phyloP scores from a whole-genome alignment of 2,113 vertebrate species.

The Machaerirhynchus nigripectus region DNA sequence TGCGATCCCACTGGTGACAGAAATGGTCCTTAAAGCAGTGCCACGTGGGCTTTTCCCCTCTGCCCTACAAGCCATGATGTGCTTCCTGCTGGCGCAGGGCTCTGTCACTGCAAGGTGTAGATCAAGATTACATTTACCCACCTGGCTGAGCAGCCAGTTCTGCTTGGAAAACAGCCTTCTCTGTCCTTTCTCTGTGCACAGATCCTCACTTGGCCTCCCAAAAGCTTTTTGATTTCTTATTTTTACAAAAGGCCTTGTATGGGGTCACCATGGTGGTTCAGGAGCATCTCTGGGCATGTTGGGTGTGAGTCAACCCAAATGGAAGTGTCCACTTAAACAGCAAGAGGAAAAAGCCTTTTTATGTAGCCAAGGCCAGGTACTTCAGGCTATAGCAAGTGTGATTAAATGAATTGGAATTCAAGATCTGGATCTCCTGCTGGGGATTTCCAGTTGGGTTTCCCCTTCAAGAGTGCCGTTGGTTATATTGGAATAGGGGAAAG shows the following conservation, averaged over 20 bases:
- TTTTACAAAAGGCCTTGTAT: not conserved
- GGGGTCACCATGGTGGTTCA: fast-evolving
- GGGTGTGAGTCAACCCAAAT: not conserved
- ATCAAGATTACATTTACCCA: fast-evolving
- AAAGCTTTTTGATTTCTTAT: not conserved
- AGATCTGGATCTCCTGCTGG: not conserved
- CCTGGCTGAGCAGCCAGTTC: not conserved
- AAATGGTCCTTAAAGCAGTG: not conserved
- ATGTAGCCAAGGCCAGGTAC: not conserved
- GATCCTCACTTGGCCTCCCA: not conserved
- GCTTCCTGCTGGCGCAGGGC: fast-evolving
- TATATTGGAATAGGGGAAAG: fast-evolving
- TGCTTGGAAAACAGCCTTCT: not conserved
- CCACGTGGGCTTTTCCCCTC: not conserved
- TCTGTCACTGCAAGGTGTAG: not conserved
- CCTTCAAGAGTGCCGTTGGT: not conserved
- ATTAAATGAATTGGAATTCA: not conserved
- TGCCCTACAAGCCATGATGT: not conserved
- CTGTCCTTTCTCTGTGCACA: not conserved
- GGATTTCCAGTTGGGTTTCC: slow-evolving; percentile 42
- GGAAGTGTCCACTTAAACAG: not conserved
- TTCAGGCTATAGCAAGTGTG: not conserved
- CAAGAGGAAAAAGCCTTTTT: not conserved
- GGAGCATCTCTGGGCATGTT: fast-evolving
- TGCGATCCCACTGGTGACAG: not conserved